phyloP scores from a whole-genome alignment of 2,113 vertebrate species.

The Pygoscelis adeliae region DNA sequence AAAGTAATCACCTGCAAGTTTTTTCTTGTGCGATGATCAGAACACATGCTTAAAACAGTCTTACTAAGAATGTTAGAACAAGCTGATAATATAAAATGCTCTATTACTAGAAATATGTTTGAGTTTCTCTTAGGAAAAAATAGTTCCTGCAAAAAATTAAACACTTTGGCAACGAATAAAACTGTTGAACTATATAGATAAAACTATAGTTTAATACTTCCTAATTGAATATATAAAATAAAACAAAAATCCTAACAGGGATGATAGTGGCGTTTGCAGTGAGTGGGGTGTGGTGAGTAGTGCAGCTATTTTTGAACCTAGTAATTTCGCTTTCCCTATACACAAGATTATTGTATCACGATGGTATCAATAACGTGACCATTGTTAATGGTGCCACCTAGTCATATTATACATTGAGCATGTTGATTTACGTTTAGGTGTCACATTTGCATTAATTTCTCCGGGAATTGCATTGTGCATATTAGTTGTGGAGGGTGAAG shows the following conservation, averaged over 20 bases:
- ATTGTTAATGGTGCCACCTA: not conserved
- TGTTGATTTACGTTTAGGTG: not conserved
- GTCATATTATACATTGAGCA: not conserved
- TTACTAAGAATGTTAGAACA: not conserved
- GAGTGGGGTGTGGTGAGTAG: not conserved
- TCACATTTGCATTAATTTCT: not conserved
- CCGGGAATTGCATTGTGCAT: not conserved
- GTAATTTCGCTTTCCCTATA: not conserved
- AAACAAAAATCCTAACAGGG: not conserved
- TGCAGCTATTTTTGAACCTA: not conserved
- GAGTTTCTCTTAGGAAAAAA: not conserved
- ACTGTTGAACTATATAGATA: not conserved
- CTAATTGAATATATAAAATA: not conserved
- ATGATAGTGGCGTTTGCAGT: not conserved
- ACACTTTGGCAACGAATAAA: not conserved
- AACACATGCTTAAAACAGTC: not conserved
- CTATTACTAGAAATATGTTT: not conserved
- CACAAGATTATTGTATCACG: not conserved
- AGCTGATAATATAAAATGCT: not conserved
- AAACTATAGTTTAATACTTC: not conserved
- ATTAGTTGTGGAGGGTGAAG: not conserved
- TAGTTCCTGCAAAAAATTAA: not conserved
- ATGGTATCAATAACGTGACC: not conserved
- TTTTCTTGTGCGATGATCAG: not conserved
- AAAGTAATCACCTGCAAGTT: not conserved